Evolutionary conservation across 1,140 invertebrate species (phyloP).

Genomic region (Battus philenor): DNA sequence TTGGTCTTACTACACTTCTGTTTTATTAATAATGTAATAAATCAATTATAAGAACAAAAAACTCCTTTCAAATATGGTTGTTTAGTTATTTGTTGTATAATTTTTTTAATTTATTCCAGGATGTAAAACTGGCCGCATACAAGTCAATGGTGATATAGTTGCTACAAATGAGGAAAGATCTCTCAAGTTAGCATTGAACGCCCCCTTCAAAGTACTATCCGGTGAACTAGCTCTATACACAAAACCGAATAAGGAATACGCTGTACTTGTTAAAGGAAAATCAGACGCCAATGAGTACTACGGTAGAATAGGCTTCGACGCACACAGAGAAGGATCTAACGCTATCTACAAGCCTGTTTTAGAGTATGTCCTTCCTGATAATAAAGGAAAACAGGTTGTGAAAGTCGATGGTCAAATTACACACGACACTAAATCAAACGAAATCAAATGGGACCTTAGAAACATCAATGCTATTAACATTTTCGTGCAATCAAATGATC

Average conservation of each 20-base stretch:
- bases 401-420: constrained; percentile 56
- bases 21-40: too few relatives aligned
- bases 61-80: too few relatives aligned
- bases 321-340: constrained; percentile 9
- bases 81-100: too few relatives aligned
- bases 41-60: too few relatives aligned
- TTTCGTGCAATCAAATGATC: constrained; percentile 20
- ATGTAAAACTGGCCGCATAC: constrained; percentile 79
- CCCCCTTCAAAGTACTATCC: constrained; percentile 76
- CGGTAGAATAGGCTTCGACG: constrained; percentile 51
- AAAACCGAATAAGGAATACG: constrained; percentile 74
- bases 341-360: constrained; percentile 81
- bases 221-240: constrained; percentile 75
- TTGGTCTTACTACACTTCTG: too few relatives aligned
- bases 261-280: constrained; percentile 72
- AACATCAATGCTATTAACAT: constrained; percentile 72
- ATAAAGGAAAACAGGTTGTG: constrained; percentile 59
- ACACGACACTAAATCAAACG: constrained; percentile 33
- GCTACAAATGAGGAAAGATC: constrained; percentile 71
- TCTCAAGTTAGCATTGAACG: constrained; percentile 75
- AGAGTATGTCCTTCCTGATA: constrained; percentile 80
- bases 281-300: constrained; percentile 79
- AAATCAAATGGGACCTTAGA: constrained; percentile 76
- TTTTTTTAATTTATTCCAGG: constrained; percentile 75
- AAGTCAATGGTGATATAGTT: constrained; percentile 69